Percentiles rank a stretch among this genome's conserved stretches.
These are phyloP conservation scores for Chymomyza costata DNA, from an alignment of 1,140 invertebrate genomes.

Conservation along the genomic window DNA sequence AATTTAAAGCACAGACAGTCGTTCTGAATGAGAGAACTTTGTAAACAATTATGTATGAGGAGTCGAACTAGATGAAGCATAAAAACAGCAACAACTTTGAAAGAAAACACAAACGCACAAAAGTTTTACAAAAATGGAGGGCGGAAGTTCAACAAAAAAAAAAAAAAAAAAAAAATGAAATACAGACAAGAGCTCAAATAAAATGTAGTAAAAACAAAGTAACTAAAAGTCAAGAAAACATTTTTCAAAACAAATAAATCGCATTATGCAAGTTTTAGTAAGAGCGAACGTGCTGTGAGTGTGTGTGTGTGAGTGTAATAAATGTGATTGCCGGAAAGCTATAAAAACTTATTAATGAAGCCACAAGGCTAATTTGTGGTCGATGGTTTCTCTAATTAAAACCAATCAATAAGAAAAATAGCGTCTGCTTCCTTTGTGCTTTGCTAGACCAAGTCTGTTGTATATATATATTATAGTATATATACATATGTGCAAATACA, in stretches of 20 bases:
- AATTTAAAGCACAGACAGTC: too few species aligned
- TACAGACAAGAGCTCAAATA: not conserved
- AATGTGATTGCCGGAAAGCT: conserved; percentile 17
- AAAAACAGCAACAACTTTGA: conserved; percentile 51
- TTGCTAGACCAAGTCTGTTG: too few species aligned
- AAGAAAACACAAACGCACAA: conserved; percentile 8
- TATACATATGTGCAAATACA: too few species aligned
- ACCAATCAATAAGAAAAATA: conserved; percentile 67
- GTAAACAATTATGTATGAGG: conserved; percentile 59
- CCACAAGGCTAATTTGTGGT: conserved; percentile 61
- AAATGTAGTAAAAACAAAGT: conserved; percentile 5
- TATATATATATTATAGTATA: too few species aligned
- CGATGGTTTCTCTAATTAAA: conserved; percentile 71
- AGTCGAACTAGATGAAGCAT: conserved; percentile 46
- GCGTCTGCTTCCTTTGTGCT: conserved; percentile 45
- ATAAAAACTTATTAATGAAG: conserved; percentile 68
- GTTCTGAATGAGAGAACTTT: conserved; percentile 29
- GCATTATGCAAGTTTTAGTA: conserved; percentile 33
- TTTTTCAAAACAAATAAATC: conserved; percentile 48
- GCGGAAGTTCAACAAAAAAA: conserved; percentile 5
- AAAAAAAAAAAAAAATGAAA: not conserved
- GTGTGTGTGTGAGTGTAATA: conserved; percentile 7
- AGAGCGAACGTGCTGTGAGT: not conserved
- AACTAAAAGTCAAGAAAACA: conserved; percentile 33
- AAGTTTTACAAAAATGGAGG: too few species aligned